Base-by-base conservation (phyloP, 2,888 invertebrate genomes). In the Heliconius cydno region DNA sequence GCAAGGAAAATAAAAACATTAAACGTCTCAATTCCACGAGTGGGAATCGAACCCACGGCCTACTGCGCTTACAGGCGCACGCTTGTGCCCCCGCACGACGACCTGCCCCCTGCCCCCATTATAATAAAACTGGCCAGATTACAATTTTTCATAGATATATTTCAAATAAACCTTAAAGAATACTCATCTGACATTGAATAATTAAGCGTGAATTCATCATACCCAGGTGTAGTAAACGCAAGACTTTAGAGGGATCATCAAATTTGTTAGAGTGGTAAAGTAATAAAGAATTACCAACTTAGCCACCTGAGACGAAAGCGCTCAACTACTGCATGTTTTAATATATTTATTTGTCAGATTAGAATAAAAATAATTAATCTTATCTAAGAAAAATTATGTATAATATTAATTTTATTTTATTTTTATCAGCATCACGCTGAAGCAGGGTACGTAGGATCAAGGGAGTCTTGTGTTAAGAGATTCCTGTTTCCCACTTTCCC, bases 231-330 rank as follows among this genome's bases (percentile, higher is more conserved):
- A 65, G 34, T 25, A 65, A 78, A 72, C 63, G 78, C 60, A 41
- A 46, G 70, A 78, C 76, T 78, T 79, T 79, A 72, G 70, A 71
- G 77, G 73, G 77, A 76, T 78, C 78, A 79, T 82, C 81, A 82
- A 82, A 82, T 81, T 82, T 81, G 76, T 78, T 79, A 79, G 76
- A 82, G 81, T 82, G 80, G 77, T 70, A 68, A 80, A 80, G 77
- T 77, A 72, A 79, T 81, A 79, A 82, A 82, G 77, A 80, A 82
- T 80, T 77, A 68, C 41, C 76, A 81, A 72, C 60, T 76, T 34
- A 60, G 75, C 80, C 82, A 82, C 80, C 82, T 82, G 82, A 80
- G 82, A 79, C 77, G 70, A 15, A 28, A 57, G 67, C 65, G 68
- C 57, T 74, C 67, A 57, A 73, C 19, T 66, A 67, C 19, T 73